Evolutionary conservation across 2,888 invertebrate genomes (phyloP).

Genomic region (Leucophora obtusa): DNA sequence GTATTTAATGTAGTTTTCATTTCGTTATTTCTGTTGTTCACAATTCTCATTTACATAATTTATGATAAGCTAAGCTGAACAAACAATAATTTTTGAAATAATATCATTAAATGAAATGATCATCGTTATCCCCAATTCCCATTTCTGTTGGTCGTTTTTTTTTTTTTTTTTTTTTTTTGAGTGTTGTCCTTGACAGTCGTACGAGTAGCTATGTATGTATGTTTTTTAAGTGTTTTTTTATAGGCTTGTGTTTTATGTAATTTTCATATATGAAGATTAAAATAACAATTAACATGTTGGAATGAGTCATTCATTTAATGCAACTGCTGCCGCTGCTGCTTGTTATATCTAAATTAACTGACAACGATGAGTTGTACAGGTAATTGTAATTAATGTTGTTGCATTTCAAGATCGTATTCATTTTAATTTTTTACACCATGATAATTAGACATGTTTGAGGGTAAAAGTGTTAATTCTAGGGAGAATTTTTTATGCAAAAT

Average conservation of each 20-base stretch:
- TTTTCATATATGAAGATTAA: constrained; percentile 54
- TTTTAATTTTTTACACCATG: constrained; percentile 9
- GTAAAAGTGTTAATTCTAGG: constrained; percentile 57
- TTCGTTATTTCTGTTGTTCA: constrained; percentile 66
- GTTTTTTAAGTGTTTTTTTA: constrained; percentile 17
- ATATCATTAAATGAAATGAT: constrained; percentile 64
- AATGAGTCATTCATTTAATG: constrained; percentile 62
- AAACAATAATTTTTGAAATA: constrained; percentile 77
- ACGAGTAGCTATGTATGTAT: too few relatives aligned
- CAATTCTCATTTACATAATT: constrained; percentile 75
- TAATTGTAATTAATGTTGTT: constrained; percentile 64
- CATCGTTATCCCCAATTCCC: constrained; percentile 37
- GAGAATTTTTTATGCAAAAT: constrained; percentile 15
- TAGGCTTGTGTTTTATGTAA: constrained; percentile 18
- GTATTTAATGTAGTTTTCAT: constrained; percentile 48
- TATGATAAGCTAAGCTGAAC: constrained; percentile 77
- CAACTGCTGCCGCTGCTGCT: constrained; percentile 36
- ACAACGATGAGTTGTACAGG: constrained; percentile 64
- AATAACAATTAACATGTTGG: constrained; percentile 62
- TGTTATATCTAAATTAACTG: constrained; percentile 64
- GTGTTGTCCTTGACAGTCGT: constrained; percentile 55
- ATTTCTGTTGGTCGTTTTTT: too few relatives aligned
- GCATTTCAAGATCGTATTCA: constrained; percentile 56
- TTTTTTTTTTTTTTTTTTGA: not conserved
- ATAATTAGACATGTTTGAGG: constrained; percentile 47